Percentiles rank a stretch among this genome's conserved stretches.
Conservation (phyloP, 2,797 vertebrate species). For the Mus spretus region DNA sequence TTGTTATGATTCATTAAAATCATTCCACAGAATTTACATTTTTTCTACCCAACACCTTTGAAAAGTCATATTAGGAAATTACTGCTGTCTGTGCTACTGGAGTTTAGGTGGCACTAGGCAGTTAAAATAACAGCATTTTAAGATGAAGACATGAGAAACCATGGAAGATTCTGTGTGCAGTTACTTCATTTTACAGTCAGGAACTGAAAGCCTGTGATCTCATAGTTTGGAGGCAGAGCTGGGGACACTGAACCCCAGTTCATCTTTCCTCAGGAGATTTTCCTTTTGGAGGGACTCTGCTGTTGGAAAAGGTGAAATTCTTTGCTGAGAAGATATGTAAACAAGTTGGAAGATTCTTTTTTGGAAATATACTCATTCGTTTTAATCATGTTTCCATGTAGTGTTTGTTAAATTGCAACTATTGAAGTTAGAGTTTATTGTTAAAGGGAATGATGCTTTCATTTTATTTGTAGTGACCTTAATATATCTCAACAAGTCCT, state of each 20-base stretch:
- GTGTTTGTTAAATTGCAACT: constrained; percentile 50
- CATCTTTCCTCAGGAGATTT: not conserved
- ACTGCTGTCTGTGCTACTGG: constrained; percentile 3
- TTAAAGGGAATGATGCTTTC: constrained; percentile 25
- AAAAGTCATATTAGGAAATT: not conserved
- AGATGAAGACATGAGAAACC: constrained; percentile 40
- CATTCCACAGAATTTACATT: constrained; percentile 51
- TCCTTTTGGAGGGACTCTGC: constrained; percentile 41
- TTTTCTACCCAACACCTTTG: not conserved
- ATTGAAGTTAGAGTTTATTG: constrained; percentile 21
- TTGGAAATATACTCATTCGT: constrained; percentile 31
- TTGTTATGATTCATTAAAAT: constrained; percentile 66
- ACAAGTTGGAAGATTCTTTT: constrained; percentile 46
- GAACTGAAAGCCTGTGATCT: not conserved
- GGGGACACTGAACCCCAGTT: not conserved
- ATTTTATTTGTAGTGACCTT: constrained; percentile 15
- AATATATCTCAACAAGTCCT: constrained; percentile 62
- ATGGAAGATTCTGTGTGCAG: not conserved
- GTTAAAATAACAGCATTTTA: not conserved
- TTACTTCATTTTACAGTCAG: constrained; percentile 50
- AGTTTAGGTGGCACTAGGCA: not conserved
- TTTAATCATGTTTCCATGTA: not conserved
- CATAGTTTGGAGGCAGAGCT: constrained; percentile 22
- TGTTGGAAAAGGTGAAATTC: constrained; percentile 44
- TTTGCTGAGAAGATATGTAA: constrained; percentile 18